Evolutionary conservation across 2,888 invertebrate genomes (phyloP).

Genomic region (Punctoribates punctum): DNA sequence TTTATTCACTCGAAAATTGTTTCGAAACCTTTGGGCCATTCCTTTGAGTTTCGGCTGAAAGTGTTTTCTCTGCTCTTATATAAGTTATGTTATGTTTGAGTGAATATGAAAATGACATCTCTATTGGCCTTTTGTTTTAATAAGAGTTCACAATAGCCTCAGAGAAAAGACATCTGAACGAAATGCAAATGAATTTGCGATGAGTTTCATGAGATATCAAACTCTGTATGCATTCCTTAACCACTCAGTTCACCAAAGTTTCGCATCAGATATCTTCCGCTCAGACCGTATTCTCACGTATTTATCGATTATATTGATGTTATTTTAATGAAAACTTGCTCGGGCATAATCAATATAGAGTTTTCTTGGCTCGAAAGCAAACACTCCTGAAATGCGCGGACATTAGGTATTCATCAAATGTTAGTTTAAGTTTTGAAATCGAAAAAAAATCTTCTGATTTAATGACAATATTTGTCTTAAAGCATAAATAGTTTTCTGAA

Average conservation of each 20-base stretch:
- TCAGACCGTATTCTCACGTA: too few species aligned
- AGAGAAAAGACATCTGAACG: background rate
- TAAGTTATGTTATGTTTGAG: background rate
- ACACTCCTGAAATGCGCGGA: too few species aligned
- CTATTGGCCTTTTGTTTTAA: constrained; percentile 13
- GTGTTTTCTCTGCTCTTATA: background rate
- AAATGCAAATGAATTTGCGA: background rate
- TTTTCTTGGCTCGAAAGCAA: too few species aligned
- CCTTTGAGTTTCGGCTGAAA: background rate
- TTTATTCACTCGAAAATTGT: too few species aligned
- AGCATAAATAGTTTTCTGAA: background rate
- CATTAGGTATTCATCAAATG: background rate
- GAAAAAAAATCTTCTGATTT: background rate
- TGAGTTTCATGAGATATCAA: too few species aligned
- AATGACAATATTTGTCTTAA: constrained; percentile 12
- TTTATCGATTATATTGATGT: too few species aligned
- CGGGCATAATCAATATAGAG: too few species aligned
- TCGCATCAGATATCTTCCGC: too few species aligned
- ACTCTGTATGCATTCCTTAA: too few species aligned
- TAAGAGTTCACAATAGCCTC: background rate
- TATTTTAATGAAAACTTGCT: too few species aligned
- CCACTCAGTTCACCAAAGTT: too few species aligned
- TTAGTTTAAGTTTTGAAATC: background rate
- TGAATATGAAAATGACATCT: constrained; percentile 9
- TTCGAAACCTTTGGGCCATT: too few species aligned